Percentiles rank a stretch among this genome's conserved stretches.
These are phyloP conservation scores for Montipora capricornis DNA, from an alignment of 64 coral and sea anemone genomes.

Conservation along the genomic window DNA sequence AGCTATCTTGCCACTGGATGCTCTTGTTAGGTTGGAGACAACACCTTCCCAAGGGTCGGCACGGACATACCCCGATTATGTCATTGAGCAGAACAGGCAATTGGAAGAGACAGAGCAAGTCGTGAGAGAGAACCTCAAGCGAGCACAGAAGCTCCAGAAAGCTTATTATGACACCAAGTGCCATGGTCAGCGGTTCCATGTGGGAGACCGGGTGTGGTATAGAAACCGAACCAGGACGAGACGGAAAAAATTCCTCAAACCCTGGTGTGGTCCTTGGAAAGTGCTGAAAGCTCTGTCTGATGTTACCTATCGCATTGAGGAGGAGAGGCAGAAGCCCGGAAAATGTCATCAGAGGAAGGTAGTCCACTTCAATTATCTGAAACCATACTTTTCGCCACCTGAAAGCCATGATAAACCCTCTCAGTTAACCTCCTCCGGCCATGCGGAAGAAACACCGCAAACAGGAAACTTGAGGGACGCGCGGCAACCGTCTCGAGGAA, in stretches of 20 bases:
- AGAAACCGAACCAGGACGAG: too few species aligned
- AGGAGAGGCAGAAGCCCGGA: not conserved
- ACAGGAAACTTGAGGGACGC: not conserved
- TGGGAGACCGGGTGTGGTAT: conserved; percentile 26
- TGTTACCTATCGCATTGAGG: not conserved
- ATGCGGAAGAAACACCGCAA: not conserved
- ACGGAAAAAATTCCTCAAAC: not conserved
- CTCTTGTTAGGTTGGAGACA: conserved; percentile 11
- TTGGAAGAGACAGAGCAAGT: conserved; percentile 23
- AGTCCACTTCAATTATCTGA: conserved; percentile 25
- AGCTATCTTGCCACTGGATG: conserved; percentile 2
- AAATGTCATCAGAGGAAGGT: not conserved
- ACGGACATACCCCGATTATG: conserved; percentile 38
- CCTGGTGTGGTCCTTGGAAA: not conserved
- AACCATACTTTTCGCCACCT: not conserved
- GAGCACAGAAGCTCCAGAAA: conserved; percentile 13
- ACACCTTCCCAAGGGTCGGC: not conserved
- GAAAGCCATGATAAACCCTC: not conserved
- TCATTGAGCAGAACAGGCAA: conserved; percentile 17
- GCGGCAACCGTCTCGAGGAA: not conserved
- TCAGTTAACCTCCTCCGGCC: not conserved
- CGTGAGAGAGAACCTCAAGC: conserved; percentile 5
- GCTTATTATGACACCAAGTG: conserved; percentile 3
- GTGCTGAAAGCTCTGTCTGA: not conserved
- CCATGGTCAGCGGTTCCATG: conserved; percentile 13